Evolutionary conservation across 2,888 invertebrate species (phyloP).

Genomic region (Clitarchus hookeri): DNA sequence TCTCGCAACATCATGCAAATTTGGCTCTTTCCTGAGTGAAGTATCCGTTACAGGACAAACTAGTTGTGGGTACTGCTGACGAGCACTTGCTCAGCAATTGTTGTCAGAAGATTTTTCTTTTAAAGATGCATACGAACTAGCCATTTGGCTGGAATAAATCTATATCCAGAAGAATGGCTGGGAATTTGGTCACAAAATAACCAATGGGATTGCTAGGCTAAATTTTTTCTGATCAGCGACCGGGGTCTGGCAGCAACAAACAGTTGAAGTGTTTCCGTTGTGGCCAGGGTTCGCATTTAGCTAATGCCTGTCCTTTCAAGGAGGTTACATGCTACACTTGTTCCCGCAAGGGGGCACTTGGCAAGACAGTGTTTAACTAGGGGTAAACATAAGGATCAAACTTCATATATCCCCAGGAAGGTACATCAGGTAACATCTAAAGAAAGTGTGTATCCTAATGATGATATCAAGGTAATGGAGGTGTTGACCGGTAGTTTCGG

Average conservation of each 20-base stretch:
- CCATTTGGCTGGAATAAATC: background rate
- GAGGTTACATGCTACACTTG: background rate
- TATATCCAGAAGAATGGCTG: background rate
- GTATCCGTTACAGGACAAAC: background rate
- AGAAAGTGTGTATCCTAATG: too few relatives aligned
- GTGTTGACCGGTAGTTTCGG: too few relatives aligned
- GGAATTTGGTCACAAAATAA: background rate
- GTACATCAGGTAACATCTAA: too few relatives aligned
- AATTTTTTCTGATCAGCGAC: background rate
- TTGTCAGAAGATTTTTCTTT: background rate
- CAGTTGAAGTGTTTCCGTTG: background rate
- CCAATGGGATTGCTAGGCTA: background rate
- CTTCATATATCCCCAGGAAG: too few relatives aligned
- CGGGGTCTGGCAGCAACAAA: background rate
- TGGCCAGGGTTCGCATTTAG: background rate
- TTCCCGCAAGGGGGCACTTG: background rate
- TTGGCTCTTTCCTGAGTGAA: background rate
- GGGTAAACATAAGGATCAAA: too few relatives aligned
- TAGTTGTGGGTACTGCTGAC: background rate
- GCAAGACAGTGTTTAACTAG: too few relatives aligned
- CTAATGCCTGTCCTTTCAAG: background rate
- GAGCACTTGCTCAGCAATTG: background rate
- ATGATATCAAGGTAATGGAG: too few relatives aligned
- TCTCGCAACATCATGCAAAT: background rate
- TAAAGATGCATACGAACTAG: background rate